A percentile compares a stretch with the other conserved stretches of the same genome.
Evolutionary conservation across 53 echinoderm and acorn worm genomes (phyloP).

Genomic region (Echinometra lucunter): DNA sequence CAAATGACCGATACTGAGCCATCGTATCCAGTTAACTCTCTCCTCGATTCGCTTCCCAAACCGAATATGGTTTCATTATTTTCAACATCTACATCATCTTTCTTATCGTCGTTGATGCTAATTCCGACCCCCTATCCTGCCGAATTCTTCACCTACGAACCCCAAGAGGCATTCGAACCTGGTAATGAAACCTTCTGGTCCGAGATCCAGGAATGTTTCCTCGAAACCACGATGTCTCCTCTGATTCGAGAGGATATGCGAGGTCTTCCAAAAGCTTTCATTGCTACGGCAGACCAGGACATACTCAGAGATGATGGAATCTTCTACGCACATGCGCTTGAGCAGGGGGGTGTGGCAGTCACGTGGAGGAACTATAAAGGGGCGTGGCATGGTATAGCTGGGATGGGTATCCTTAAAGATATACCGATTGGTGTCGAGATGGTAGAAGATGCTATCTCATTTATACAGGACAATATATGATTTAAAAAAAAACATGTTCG

Average conservation of each 20-base stretch:
- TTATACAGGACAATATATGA: slow-evolving; percentile 49
- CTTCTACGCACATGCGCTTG: neutral
- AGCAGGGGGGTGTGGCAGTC: slow-evolving; percentile 13
- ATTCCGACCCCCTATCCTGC: neutral
- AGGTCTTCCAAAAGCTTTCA: slow-evolving; percentile 77
- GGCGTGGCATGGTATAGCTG: neutral
- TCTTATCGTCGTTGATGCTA: neutral
- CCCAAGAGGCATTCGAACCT: neutral
- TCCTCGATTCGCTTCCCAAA: neutral
- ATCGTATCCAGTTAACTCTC: neutral
- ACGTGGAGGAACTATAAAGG: neutral
- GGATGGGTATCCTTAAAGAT: slow-evolving; percentile 3
- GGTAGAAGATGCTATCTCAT: slow-evolving; percentile 51
- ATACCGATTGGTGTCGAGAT: slow-evolving; percentile 24
- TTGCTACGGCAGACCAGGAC: slow-evolving; percentile 83
- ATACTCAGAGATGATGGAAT: slow-evolving; percentile 87
- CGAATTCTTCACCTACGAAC: neutral
- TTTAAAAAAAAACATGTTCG: neutral
- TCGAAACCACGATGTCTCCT: slow-evolving; percentile 63
- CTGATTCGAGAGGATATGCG: slow-evolving; percentile 62
- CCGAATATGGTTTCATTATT: neutral
- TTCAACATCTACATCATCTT: neutral
- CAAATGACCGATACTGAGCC: neutral
- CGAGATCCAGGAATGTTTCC: slow-evolving; percentile 53
- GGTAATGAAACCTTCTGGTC: slow-evolving; percentile 70